Base-by-base conservation (phyloP, 2,113 vertebrate species). In the Macroglossus sobrinus region DNA sequence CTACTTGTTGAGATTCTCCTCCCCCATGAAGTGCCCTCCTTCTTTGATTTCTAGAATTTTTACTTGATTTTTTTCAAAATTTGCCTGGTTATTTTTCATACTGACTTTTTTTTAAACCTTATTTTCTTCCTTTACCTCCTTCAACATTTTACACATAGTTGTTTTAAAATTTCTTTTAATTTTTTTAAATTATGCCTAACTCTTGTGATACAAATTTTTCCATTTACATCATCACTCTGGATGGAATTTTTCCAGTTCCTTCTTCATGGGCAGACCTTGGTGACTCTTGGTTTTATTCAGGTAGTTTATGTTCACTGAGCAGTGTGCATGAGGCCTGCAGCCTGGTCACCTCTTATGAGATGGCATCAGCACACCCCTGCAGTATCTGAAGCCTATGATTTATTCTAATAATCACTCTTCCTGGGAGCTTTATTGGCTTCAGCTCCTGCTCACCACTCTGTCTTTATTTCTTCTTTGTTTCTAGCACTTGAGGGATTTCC, bases 401-500 rank as follows among this genome's bases (percentile, higher is more conserved):
- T 38, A 30, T 68, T 72, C 35, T 9, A 53, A 12, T 45, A 14
- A 30, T 71, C 7, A n/a, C 1, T 35, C 55, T 78, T 91, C 61
- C 35, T 40, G 10, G 38, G n/a, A 12, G n/a, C 33, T 53, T 43
- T 55, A 74, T 47, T 61, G 55, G 9, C 75, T 86, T 63, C 68
- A 59, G 47, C 74, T 38, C 2, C 79, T 86, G 47, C 47, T 75
- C 12, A 45, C 19, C 26, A 64, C 61, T 80, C 53, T 90, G 57
- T 64, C 71, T 79, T 95, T 89, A 68, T 82, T 78, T 84, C 63
- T 33, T 89, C 43, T 33, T 88, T 92, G 55, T 92, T 96, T 82
- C 72, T 82, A 64, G 55, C 21, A 64, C 38, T 84, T 69, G 26
- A 21, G 4, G n/a, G 16, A 47, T 43, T 88, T 93, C 40, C 13